phyloP scores from a whole-genome alignment of 2,888 invertebrate genomes.

The Drosophila sordidula region DNA sequence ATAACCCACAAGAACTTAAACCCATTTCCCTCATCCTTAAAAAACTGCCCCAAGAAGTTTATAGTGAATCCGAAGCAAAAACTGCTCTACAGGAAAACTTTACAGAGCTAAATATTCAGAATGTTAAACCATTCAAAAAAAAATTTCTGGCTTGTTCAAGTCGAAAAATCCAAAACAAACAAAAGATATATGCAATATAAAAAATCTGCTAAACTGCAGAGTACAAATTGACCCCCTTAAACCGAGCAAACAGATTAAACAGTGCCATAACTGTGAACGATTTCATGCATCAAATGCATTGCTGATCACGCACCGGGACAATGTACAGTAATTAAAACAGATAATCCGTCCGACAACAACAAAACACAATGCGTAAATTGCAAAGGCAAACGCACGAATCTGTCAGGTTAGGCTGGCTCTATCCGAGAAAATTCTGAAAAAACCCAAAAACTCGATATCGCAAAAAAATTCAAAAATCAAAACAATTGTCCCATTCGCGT shows the following conservation, averaged over 20 bases:
- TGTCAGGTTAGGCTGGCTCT: constrained; percentile 2
- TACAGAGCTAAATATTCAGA: accelerated
- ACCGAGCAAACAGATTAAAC: background rate
- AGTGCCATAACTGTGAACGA: constrained; percentile 23
- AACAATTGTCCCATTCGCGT: background rate
- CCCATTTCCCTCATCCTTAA: background rate
- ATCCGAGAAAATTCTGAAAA: background rate
- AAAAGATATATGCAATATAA: background rate
- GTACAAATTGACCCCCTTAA: background rate
- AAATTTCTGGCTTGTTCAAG: constrained; percentile 7
- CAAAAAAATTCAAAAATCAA: no score
- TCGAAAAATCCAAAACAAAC: background rate
- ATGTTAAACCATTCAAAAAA: constrained; percentile 1
- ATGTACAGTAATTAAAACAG: background rate
- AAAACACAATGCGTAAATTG: constrained; percentile 8
- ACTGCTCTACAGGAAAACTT: background rate
- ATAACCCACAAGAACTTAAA: background rate
- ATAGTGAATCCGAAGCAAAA: background rate
- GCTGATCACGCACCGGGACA: constrained; percentile 7
- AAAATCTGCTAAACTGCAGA: constrained; percentile 6
- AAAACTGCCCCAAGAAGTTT: background rate
- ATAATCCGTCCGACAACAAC: no score
- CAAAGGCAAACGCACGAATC: constrained; percentile 2
- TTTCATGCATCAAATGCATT: constrained; percentile 15
- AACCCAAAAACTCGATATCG: no score